Percentiles rank a stretch among this genome's conserved stretches.
Evolutionary conservation across 2,888 invertebrate species (phyloP).

Genomic region (Steromphala cineraria): DNA sequence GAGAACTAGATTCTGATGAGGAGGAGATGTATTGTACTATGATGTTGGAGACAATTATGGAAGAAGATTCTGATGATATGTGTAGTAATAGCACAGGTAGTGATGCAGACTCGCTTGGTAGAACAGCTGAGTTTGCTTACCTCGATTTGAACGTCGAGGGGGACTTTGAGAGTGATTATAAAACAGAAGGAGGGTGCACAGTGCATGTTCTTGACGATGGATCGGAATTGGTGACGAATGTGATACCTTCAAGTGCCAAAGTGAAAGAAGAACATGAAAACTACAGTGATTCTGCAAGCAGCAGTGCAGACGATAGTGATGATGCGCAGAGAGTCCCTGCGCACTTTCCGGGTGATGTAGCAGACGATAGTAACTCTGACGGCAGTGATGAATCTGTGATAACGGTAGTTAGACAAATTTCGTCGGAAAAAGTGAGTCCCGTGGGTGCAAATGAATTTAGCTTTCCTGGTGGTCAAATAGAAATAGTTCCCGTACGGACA

Average conservation of each 20-base stretch:
- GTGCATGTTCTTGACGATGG: conserved; percentile 1
- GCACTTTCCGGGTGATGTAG: conserved; percentile 1
- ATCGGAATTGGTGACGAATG: conserved; percentile 5
- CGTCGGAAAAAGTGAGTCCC: conserved; percentile 10
- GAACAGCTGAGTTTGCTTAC: neutral
- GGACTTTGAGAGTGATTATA: neutral
- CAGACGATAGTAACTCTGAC: conserved; percentile 27
- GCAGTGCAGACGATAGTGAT: neutral
- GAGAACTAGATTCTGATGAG: conserved; percentile 54
- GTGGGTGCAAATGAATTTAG: neutral
- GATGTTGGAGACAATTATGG: conserved; percentile 64
- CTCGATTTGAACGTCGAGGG: conserved; percentile 3
- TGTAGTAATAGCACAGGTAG: conserved; percentile 35
- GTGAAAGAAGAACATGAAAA: neutral
- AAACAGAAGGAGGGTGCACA: neutral
- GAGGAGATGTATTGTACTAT: conserved; percentile 47
- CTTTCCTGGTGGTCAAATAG: neutral
- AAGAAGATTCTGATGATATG: conserved; percentile 62
- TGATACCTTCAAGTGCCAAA: neutral
- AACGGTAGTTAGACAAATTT: conserved; percentile 44
- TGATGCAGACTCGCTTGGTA: conserved; percentile 30
- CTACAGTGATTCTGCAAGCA: neutral
- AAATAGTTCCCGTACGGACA: neutral
- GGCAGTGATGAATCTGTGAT: conserved; percentile 51
- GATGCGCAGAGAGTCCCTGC: neutral